Conservation (phyloP, 2,888 invertebrate genomes). For the Metalampra italica region DNA sequence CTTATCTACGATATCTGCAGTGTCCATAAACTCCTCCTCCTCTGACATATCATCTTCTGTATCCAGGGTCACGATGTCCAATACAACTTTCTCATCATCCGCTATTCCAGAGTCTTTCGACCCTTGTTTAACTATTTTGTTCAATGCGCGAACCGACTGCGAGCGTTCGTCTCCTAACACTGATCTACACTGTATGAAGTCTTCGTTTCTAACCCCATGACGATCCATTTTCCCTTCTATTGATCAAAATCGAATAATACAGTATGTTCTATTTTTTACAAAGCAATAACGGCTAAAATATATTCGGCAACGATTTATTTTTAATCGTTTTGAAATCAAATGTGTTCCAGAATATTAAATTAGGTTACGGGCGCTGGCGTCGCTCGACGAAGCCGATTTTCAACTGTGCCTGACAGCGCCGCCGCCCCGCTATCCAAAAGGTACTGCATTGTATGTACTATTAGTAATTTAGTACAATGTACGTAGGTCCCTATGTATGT, state of each 20-base stretch:
- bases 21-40: conserved; percentile 33
- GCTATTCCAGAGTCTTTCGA: conserved; percentile 46
- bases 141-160: conserved; percentile 9
- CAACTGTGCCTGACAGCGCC: conserved; percentile 20
- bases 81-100: conserved; percentile 23
- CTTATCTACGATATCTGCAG: conserved; percentile 26
- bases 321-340: neutral
- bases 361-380: conserved; percentile 13
- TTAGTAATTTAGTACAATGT: too few relatives aligned
- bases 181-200: conserved; percentile 34
- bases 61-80: conserved; percentile 25
- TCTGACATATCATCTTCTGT: conserved; percentile 40
- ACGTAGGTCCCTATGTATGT: too few relatives aligned
- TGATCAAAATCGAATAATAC: neutral
- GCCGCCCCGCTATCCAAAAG: neutral
- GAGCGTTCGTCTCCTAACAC: conserved; percentile 23
- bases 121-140: conserved; percentile 25
- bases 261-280: neutral
- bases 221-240: conserved; percentile 25
- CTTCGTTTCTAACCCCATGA: conserved; percentile 26
- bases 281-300: too few relatives aligned
- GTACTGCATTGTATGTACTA: too few relatives aligned
- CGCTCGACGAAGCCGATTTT: conserved; percentile 18
- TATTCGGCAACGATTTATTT: neutral
- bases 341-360: neutral